phyloP scores from a whole-genome alignment of 1,140 invertebrate genomes.

The Trissolcus basalis region DNA sequence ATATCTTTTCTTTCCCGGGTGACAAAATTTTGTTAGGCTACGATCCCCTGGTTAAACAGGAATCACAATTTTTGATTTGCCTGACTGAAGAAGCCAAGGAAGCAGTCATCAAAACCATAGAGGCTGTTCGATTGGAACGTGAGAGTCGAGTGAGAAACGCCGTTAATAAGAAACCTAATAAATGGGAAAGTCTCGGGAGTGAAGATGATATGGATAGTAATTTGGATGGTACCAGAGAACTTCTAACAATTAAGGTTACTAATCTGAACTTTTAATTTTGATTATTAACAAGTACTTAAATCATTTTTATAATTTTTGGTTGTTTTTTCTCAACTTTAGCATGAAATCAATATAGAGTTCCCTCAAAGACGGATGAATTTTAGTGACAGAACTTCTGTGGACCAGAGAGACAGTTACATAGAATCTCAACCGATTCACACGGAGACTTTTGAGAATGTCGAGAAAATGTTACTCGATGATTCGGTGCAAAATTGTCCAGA shows the following conservation, averaged over 20 bases:
- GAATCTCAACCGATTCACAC: too few species aligned
- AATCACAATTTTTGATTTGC: slow-evolving; percentile 84
- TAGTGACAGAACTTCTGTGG: too few species aligned
- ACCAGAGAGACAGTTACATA: too few species aligned
- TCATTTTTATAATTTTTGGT: too few species aligned
- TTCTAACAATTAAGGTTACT: not conserved
- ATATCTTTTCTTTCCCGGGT: slow-evolving; percentile 76
- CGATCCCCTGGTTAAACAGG: slow-evolving; percentile 78
- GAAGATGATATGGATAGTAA: slow-evolving; percentile 79
- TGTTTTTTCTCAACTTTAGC: too few species aligned
- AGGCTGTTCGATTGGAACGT: slow-evolving; percentile 78
- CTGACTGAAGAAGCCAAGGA: slow-evolving; percentile 76
- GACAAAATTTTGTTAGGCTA: slow-evolving; percentile 82
- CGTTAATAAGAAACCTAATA: slow-evolving; percentile 77
- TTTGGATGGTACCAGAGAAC: slow-evolving; percentile 66
- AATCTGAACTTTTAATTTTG: too few species aligned
- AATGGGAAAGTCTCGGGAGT: slow-evolving; percentile 81
- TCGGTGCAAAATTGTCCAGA: too few species aligned
- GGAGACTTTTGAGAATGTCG: too few species aligned
- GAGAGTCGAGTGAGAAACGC: slow-evolving; percentile 80
- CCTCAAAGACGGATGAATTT: too few species aligned
- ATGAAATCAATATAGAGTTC: too few species aligned
- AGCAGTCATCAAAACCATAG: slow-evolving; percentile 74
- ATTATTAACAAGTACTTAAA: too few species aligned
- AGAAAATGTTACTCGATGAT: too few species aligned